Percentiles rank a stretch among this genome's conserved stretches.
Conservation (phyloP, 1,140 invertebrate species). For the Coptotermes formosanus region DNA sequence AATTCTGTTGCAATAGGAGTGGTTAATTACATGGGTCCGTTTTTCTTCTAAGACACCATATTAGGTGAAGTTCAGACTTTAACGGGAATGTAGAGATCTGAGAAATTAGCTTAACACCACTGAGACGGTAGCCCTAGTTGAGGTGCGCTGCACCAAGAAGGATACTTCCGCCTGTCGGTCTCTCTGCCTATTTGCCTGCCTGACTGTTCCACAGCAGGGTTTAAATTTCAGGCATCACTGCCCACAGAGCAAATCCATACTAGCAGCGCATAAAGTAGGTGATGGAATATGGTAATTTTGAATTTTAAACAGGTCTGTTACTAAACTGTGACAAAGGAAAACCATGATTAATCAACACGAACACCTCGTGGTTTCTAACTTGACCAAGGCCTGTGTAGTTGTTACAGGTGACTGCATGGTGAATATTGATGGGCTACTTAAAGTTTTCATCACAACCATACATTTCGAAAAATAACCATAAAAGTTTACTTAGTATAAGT, state of each 20-base stretch:
- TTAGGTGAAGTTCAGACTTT: background rate
- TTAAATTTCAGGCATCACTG: background rate
- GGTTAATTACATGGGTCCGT: background rate
- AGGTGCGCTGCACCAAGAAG: background rate
- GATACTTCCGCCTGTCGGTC: too few species aligned
- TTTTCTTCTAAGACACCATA: background rate
- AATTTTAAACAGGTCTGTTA: background rate
- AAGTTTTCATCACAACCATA: too few species aligned
- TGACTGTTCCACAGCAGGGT: background rate
- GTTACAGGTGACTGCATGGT: background rate
- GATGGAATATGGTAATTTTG: constrained; percentile 1
- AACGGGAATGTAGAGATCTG: background rate
- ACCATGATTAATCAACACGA: background rate
- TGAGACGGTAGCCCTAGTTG: background rate
- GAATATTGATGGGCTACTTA: background rate
- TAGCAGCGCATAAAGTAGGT: background rate
- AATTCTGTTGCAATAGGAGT: background rate
- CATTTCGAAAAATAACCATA: too few species aligned
- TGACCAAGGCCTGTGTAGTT: background rate
- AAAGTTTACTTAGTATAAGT: too few species aligned
- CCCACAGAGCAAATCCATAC: background rate
- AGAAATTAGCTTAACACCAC: background rate
- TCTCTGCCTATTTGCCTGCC: too few species aligned
- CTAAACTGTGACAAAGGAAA: background rate
- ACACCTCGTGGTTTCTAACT: background rate